Evolutionary conservation across 2,888 invertebrate genomes (phyloP), one percentile per base, ranked within the genome.

Genomic region (Tridacna crocea): DNA sequence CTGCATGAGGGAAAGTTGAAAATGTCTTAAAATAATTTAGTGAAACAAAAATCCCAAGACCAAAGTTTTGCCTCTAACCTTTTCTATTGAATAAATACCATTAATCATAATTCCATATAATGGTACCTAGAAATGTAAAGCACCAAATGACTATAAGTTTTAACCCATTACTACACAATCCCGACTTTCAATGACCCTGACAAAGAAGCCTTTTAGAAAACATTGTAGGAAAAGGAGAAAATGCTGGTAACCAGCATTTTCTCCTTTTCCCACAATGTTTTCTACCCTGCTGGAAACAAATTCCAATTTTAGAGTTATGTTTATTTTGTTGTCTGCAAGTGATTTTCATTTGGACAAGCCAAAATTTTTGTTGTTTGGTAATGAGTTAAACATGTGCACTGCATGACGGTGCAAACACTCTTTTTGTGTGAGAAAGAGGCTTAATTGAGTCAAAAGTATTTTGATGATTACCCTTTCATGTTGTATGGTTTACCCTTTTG

Each of bases 51-150:
- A 26, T 26, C 61, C 61, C 22, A 61, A 61, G 22, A 19, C 26
- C 17, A 70, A 51, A 15, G 27, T 66, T 19, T 68, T 68, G 46
- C 51, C 70, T 70, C 70, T 70, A 70, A 70, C 70, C 70, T 70
- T 70, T 70, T 70, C 70, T 70, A 51, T 51, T 24, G 70, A 70
- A 70, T 70, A 70, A 24, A 70, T 70, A 70, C 70, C 70, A 70
- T 70, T 48, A 8, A 70, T 70, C 24, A 12, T 8, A 24, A 70
- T 26, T 70, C 51, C 70, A 47, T 70, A 24, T 70, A 51, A 26
- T 19, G 70, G 3, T n/a, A 70, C 51, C 70, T 70, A 70, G 3
- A 51, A 51, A 55, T 55, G 19, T 55, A 55, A 19, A 3, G 10
- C 55, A 55, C 10, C 55, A 19, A 15, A 10, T 55, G 55, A 55